A percentile compares a stretch with the other conserved stretches of the same genome.
Evolutionary conservation across 2,888 invertebrate genomes (phyloP).

Genomic region (Chloroclysta siterata): DNA sequence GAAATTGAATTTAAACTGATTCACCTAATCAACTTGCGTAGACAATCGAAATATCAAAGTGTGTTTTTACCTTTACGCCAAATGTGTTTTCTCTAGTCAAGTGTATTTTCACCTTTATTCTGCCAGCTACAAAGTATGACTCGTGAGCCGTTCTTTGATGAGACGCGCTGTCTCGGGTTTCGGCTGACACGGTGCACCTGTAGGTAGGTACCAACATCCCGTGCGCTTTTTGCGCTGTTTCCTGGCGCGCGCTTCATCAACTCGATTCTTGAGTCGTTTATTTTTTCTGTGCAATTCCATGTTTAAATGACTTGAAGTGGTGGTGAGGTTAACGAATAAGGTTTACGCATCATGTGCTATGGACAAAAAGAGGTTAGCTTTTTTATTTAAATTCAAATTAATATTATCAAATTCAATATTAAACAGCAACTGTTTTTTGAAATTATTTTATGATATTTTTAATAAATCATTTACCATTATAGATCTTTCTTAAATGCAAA

Average conservation of each 20-base stretch:
- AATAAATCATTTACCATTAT: too few relatives aligned
- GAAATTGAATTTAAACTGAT: too few relatives aligned
- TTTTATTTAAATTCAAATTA: background rate
- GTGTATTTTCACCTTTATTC: slow-evolving; percentile 7
- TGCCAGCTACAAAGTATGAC: background rate
- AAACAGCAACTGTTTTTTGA: too few relatives aligned
- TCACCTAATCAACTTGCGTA: too few relatives aligned
- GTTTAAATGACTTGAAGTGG: slow-evolving; percentile 3
- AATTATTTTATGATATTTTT: too few relatives aligned
- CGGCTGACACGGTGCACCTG: slow-evolving; percentile 63
- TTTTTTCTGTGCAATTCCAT: slow-evolving; percentile 29
- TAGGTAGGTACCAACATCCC: slow-evolving; percentile 53
- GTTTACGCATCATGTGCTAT: background rate
- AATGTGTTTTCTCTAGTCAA: background rate
- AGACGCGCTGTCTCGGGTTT: slow-evolving; percentile 31
- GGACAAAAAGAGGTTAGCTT: background rate
- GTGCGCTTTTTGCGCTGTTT: slow-evolving; percentile 63
- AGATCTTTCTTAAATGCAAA: too few relatives aligned
- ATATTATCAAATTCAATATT: too few relatives aligned
- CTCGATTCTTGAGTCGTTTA: slow-evolving; percentile 27
- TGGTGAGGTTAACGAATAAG: background rate
- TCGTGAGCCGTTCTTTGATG: slow-evolving; percentile 10
- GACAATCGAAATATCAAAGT: too few relatives aligned
- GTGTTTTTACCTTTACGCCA: background rate
- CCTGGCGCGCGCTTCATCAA: slow-evolving; percentile 58